Evolutionary conservation across 2,888 invertebrate genomes (phyloP), one percentile per base, ranked within the genome.

Genomic region (Diogma glabrata): DNA sequence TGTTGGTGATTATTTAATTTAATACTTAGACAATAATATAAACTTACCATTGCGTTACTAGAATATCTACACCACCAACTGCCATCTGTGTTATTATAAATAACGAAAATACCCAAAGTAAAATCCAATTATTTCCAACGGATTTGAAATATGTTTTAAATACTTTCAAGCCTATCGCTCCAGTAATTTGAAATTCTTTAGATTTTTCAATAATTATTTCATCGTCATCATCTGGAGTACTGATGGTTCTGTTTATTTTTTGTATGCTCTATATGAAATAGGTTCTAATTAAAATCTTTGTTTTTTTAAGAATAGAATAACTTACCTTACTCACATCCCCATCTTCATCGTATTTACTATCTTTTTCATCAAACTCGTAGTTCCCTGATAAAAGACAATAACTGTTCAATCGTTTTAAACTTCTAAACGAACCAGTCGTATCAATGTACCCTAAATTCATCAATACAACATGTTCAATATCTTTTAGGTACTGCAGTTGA

Each of bases 401-500:
- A 22, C 16, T 48, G 30, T 48, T 30, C 20, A 17, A 50, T 16
- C 23, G 23, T 51, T 47, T 45, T 20, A 49, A 55, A 24, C 64
- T 62, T 6, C 58, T 52, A 54, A 62, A 65, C 0, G 60, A 61
- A 49, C 65, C 65, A 54, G 60, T 57, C n/a, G 61, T 59, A 43
- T 61, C 56, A 12, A 63, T 58, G 60, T 66, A 62, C 64, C 75
- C 78, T 57, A 76, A 71, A 56, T 75, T 72, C 3, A 80, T 58
- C 24, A 78, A 64, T 28, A 79, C 63, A 17, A 80, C 73, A 3
- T 70, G 60, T 61, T 79, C 75, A 9, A 74, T 77, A 51, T 71
- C 62, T 51, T 73, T 73, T 22, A 80, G 64, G 59, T 77, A 81
- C 60, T 85, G 84, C 14, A 83, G 64, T 61, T 85, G 84, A 67